phyloP scores from a whole-genome alignment of 2,888 invertebrate species.

The Tenthredo notha region DNA sequence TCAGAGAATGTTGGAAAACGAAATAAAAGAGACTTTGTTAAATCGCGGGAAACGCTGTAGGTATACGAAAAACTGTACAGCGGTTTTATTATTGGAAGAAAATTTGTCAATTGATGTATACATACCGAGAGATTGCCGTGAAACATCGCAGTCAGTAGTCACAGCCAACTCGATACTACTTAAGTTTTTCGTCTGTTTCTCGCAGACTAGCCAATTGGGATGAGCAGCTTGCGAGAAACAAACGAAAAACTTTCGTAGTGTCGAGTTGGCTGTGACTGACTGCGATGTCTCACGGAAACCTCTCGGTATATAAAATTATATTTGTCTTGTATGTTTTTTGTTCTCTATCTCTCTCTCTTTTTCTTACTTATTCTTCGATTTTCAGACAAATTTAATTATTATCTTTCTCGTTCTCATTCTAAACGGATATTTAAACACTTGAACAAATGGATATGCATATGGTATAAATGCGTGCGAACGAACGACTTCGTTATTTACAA shows the following conservation, averaged over 20 bases:
- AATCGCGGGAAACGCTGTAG: slow-evolving; percentile 7
- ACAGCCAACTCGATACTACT: too few species aligned
- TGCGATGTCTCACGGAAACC: too few species aligned
- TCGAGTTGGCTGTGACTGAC: too few species aligned
- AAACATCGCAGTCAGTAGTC: too few species aligned
- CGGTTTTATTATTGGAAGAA: neutral
- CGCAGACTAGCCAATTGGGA: too few species aligned
- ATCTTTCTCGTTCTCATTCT: neutral
- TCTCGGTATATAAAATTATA: too few species aligned
- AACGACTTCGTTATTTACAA: neutral
- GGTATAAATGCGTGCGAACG: neutral
- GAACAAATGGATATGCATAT: neutral
- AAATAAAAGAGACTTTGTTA: slow-evolving; percentile 31
- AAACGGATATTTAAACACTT: neutral
- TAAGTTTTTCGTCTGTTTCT: too few species aligned
- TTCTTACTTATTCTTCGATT: neutral
- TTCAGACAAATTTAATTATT: neutral
- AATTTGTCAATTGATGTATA: neutral
- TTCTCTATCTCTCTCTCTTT: too few species aligned
- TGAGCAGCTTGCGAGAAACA: too few species aligned
- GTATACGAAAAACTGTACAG: neutral
- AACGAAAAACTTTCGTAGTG: too few species aligned
- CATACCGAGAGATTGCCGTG: too few species aligned
- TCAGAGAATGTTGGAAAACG: neutral
- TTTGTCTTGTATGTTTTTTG: neutral